These are phyloP conservation scores for Drosophila tanythrix DNA, from an alignment of 2,888 invertebrate species.

Conservation along the genomic window DNA sequence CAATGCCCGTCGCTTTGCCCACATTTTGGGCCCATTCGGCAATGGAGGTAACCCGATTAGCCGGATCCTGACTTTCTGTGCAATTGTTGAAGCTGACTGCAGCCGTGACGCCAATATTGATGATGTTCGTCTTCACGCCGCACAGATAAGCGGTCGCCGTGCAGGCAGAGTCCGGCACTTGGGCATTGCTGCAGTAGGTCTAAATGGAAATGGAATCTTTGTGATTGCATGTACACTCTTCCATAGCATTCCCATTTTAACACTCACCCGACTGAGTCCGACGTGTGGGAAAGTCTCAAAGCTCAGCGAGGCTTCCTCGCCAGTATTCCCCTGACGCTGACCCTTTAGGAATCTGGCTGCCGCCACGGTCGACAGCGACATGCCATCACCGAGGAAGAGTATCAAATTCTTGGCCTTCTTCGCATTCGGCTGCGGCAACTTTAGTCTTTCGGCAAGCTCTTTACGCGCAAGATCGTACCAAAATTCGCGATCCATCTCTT, in stretches of 20 bases:
- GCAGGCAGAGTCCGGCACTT: slow-evolving; percentile 91
- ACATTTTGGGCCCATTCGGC: slow-evolving; percentile 88
- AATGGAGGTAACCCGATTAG: slow-evolving; percentile 88
- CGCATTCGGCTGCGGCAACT: slow-evolving; percentile 30
- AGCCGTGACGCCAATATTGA: slow-evolving; percentile 89
- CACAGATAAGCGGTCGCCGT: slow-evolving; percentile 84
- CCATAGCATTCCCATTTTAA: background rate
- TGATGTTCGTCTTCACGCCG: slow-evolving; percentile 89
- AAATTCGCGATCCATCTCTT: slow-evolving; percentile 62
- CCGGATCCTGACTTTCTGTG: slow-evolving; percentile 86
- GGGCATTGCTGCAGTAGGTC: slow-evolving; percentile 88
- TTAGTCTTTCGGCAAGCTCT: slow-evolving; percentile 54
- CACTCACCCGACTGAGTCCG: slow-evolving; percentile 87
- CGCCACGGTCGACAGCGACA: slow-evolving; percentile 89
- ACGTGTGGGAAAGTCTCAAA: slow-evolving; percentile 88
- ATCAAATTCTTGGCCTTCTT: slow-evolving; percentile 75
- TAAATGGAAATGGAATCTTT: slow-evolving; percentile 53
- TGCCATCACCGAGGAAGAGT: slow-evolving; percentile 87
- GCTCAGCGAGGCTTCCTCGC: slow-evolving; percentile 87
- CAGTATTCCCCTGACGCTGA: slow-evolving; percentile 86
- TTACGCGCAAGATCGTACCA: slow-evolving; percentile 64
- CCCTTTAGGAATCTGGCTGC: slow-evolving; percentile 88
- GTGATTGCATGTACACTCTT: background rate
- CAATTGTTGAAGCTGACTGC: slow-evolving; percentile 88
- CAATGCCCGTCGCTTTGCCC: slow-evolving; percentile 87